A percentile compares a stretch with the other conserved stretches of the same genome.
Evolutionary conservation across 37 sponge, comb jelly and placozoan genomes (phyloP).

Genomic region (Halisarca cf. caerulea): DNA sequence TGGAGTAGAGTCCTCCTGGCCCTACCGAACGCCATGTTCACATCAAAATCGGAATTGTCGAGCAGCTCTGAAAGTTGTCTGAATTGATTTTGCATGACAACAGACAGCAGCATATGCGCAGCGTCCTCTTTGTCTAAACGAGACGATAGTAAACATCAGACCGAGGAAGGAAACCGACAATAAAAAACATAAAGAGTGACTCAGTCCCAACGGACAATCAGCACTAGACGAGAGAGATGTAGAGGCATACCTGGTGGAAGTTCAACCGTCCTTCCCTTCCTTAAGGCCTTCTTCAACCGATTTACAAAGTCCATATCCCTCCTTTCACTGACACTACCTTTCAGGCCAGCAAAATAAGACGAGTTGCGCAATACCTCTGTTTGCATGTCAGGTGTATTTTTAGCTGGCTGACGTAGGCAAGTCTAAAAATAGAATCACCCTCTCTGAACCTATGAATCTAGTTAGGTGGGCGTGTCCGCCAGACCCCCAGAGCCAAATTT

Average conservation of each 20-base stretch:
- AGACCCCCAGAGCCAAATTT: too few relatives aligned
- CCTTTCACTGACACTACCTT: neutral
- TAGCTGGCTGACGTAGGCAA: too few relatives aligned
- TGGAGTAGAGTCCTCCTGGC: constrained; percentile 81
- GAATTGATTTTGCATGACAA: constrained; percentile 81
- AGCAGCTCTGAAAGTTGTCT: constrained; percentile 66
- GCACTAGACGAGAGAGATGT: neutral
- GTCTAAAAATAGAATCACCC: too few relatives aligned
- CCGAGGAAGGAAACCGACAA: too few relatives aligned
- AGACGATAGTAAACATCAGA: neutral
- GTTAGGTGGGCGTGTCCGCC: constrained; percentile 4
- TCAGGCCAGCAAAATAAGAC: too few relatives aligned
- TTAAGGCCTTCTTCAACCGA: constrained; percentile 66
- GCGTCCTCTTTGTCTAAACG: constrained; percentile 70
- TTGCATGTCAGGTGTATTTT: too few relatives aligned
- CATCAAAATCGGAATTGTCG: constrained; percentile 56
- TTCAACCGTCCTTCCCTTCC: constrained; percentile 74
- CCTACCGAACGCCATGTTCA: constrained; percentile 72
- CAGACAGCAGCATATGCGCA: constrained; percentile 66
- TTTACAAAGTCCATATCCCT: constrained; percentile 61
- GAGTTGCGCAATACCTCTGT: too few relatives aligned
- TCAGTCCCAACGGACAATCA: too few relatives aligned
- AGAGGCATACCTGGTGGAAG: constrained; percentile 66
- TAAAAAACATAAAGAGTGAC: too few relatives aligned
- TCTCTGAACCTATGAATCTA: neutral